phyloP scores from a whole-genome alignment of 2,113 vertebrate genomes.

The Campylorhamphus procurvoides region DNA sequence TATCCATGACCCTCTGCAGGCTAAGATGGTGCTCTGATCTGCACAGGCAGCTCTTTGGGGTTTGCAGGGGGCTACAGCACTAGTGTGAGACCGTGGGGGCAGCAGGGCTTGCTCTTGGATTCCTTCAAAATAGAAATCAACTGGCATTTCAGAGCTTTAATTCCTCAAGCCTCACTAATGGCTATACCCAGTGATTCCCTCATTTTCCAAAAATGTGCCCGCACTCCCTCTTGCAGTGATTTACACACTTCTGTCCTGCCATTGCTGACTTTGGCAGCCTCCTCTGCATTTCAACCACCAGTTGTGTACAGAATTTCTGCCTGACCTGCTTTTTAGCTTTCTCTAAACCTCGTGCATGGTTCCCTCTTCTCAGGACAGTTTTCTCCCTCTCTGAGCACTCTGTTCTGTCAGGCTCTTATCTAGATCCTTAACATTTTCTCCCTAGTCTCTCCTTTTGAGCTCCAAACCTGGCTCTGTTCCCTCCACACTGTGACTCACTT shows the following conservation, averaged over 20 bases:
- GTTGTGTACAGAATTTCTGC: constrained; percentile 53
- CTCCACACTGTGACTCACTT: constrained; percentile 73
- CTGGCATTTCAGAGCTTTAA: constrained; percentile 53
- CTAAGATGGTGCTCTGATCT: neutral
- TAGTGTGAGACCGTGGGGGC: neutral
- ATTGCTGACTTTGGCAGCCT: constrained; percentile 73
- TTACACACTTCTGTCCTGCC: constrained; percentile 63
- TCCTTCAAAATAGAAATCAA: constrained; percentile 43
- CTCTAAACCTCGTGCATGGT: neutral
- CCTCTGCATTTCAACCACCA: constrained; percentile 3
- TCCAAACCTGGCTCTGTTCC: constrained; percentile 57
- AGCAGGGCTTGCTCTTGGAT: constrained; percentile 23
- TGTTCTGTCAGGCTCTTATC: constrained; percentile 34
- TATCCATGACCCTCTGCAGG: neutral
- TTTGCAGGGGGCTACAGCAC: neutral
- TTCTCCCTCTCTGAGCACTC: neutral
- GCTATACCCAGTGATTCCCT: constrained; percentile 69
- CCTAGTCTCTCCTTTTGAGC: constrained; percentile 40
- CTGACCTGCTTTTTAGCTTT: constrained; percentile 51
- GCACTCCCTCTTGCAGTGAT: constrained; percentile 52
- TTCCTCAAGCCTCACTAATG: constrained; percentile 66
- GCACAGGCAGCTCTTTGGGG: neutral
- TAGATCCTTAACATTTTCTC: constrained; percentile 39
- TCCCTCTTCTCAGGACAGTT: neutral
- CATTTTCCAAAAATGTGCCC: constrained; percentile 75